A percentile compares a stretch with the other conserved stretches of the same genome.
Conservation (phyloP, 2,888 invertebrate genomes). For the Frankliniella fusca region DNA sequence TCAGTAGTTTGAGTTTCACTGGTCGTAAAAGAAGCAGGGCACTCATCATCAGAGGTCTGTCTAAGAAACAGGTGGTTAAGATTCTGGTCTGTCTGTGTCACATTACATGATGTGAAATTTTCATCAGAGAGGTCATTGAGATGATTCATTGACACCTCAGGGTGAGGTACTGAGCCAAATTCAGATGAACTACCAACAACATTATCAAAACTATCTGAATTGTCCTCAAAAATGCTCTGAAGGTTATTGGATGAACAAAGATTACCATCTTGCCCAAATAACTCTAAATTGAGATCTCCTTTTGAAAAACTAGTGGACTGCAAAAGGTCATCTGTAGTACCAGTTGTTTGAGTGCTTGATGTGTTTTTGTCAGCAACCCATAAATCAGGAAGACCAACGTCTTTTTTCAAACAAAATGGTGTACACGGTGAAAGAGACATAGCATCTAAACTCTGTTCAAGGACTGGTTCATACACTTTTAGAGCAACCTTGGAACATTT, state of each 20-base stretch:
- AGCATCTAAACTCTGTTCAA: not conserved
- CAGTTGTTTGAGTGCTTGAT: conserved; percentile 47
- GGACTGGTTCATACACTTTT: conserved; percentile 30
- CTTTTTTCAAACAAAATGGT: conserved; percentile 28
- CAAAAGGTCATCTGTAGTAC: conserved; percentile 44
- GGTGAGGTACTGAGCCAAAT: not conserved
- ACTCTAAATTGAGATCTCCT: conserved; percentile 41
- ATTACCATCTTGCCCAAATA: conserved; percentile 38
- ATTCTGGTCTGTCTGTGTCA: not conserved
- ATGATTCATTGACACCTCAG: not conserved
- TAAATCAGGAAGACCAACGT: conserved; percentile 42
- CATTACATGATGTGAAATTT: conserved; percentile 2
- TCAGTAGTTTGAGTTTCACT: conserved; percentile 46
- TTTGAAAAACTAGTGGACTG: conserved; percentile 43
- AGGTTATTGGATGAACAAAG: conserved; percentile 39
- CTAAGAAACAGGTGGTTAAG: not conserved
- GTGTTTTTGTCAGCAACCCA: conserved; percentile 46
- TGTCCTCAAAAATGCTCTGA: conserved; percentile 34
- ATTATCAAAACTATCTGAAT: conserved; percentile 32
- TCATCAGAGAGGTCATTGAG: not conserved
- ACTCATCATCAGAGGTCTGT: conserved; percentile 41
- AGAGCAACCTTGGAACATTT: conserved; percentile 33
- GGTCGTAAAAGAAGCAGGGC: conserved; percentile 27
- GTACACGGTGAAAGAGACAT: not conserved
- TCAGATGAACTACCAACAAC: not conserved